A percentile compares a stretch with the other conserved stretches of the same genome.
phyloP scores from a whole-genome alignment of 1,140 invertebrate species.

The Cherax destructor region DNA sequence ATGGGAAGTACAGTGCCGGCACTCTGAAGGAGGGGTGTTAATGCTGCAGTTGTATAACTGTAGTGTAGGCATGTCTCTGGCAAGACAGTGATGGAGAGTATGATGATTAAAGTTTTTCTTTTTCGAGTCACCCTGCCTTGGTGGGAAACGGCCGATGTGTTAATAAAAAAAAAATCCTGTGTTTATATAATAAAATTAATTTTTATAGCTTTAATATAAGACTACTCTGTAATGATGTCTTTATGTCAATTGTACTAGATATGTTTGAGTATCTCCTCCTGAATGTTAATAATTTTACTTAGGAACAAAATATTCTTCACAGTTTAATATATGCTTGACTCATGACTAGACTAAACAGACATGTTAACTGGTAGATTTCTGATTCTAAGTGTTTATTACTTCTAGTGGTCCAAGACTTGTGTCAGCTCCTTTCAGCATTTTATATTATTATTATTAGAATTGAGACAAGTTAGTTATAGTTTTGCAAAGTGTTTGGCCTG shows the following conservation, averaged over 20 bases:
- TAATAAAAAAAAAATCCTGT: too few species aligned
- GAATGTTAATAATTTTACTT: neutral
- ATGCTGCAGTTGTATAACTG: too few species aligned
- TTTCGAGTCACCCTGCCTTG: too few species aligned
- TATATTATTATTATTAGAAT: neutral
- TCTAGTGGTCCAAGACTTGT: neutral
- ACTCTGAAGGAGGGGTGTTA: too few species aligned
- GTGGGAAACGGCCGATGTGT: too few species aligned
- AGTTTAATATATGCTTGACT: neutral
- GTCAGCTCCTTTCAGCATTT: neutral
- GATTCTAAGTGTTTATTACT: neutral
- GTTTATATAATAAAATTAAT: too few species aligned
- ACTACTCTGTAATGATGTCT: too few species aligned
- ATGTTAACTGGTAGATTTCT: neutral
- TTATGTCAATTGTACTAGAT: neutral
- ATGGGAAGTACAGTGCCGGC: too few species aligned
- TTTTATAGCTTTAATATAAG: too few species aligned
- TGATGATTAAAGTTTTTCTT: too few species aligned
- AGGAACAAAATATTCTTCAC: neutral
- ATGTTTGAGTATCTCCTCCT: neutral
- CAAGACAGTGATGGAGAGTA: too few species aligned
- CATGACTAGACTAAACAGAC: neutral
- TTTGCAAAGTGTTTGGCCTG: neutral
- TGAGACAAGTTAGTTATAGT: neutral
- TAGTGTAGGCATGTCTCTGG: too few species aligned